Evolutionary conservation across 2,888 invertebrate genomes (phyloP), one percentile per base, ranked within the genome.

Genomic region (Eilema sororculum): DNA sequence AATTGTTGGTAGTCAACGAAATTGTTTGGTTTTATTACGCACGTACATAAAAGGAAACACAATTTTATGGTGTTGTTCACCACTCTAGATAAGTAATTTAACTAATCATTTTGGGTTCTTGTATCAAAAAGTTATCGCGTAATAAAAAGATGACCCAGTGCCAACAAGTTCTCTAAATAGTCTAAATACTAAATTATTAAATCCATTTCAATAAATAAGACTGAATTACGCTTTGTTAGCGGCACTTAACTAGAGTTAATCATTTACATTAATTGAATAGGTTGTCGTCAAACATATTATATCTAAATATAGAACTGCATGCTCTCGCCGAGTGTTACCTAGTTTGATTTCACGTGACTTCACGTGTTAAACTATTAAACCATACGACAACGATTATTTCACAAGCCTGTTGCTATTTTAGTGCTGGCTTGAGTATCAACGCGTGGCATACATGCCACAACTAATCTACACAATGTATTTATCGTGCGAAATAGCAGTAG

Each of bases 341-440:
- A 69, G 79, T 87, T 20, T 30, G 9, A n/a, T 13, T 60, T 60
- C 88, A 88, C 83, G 87, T 88, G 87, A 87, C 83, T 83, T 78
- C 78, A 74, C 79, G 82, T 80, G 74, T 75, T 69, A 75, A 68
- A 78, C 75, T 73, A 79, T 78, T 78, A 83, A 81, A 79, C 81
- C 68, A 78, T 78, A 81, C 81, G 82, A 80, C 75, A 76, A 74
- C 76, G 77, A 74, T 79, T 73, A 89, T 89, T 88, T 87, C 88
- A 84, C 89, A 88, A 88, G 92, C 90, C 33, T 88, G 88, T 76
- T 77, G 89, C 93, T 94, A 94, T 94, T 94, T 94, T 86, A 79
- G 91, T 90, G 84, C 92, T 93, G 92, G 93, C 92, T 86, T 82
- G 79, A 82, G 86, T 83, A 83, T 84, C 84, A 82, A 84, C 86